These are phyloP conservation scores for Andinoacara biseriatus DNA, from an alignment of 2,113 vertebrate species.

Conservation along the genomic window DNA sequence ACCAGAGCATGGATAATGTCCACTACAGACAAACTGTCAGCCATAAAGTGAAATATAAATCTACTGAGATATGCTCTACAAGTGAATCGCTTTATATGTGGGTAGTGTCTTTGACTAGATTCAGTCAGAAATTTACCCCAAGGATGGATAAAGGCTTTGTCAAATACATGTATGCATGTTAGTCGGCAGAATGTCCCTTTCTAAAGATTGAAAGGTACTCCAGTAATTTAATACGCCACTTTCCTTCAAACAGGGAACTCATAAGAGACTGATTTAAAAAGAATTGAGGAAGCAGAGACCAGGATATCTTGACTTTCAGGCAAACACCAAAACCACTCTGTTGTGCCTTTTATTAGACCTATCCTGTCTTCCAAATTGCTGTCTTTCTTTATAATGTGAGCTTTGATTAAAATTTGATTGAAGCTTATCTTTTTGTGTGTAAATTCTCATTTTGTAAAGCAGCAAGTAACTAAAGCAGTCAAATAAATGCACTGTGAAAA, in stretches of 20 bases:
- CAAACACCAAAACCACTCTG: neutral
- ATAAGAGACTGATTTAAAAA: conserved; percentile 3
- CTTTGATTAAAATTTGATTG: conserved; percentile 7
- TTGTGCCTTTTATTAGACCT: neutral
- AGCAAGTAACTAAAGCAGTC: neutral
- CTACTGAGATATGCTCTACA: neutral
- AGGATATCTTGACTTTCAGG: neutral
- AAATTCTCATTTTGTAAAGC: neutral
- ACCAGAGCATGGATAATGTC: neutral
- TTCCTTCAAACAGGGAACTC: conserved; percentile 1
- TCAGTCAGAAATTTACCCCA: neutral
- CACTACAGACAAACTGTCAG: neutral
- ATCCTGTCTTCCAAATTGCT: neutral
- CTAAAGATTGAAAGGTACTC: conserved; percentile 22
- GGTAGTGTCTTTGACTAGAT: neutral
- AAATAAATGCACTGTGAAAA: neutral
- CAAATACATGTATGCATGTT: neutral
- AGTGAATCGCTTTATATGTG: neutral
- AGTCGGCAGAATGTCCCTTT: neutral
- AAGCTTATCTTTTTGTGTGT: neutral
- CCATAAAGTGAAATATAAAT: neutral
- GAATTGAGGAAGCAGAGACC: neutral
- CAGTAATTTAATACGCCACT: conserved; percentile 11
- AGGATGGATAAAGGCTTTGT: neutral
- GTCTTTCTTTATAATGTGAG: neutral